phyloP scores from a whole-genome alignment of 2,888 invertebrate species.

The Nineta flava region DNA sequence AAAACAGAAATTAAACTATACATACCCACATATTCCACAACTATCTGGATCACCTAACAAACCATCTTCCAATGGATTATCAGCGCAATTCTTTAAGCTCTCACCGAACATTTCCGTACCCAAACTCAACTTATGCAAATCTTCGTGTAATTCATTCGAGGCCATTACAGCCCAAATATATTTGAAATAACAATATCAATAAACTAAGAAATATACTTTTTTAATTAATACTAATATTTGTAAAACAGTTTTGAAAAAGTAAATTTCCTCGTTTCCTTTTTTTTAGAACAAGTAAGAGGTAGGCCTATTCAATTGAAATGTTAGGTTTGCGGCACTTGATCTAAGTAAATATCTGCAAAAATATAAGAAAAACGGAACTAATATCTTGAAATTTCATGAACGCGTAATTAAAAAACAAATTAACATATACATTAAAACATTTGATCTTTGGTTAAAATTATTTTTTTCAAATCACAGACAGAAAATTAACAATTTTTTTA shows the following conservation, averaged over 20 bases:
- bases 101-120: slow-evolving; percentile 24
- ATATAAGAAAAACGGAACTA: neutral
- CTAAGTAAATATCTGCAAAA: slow-evolving; percentile 1
- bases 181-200: neutral
- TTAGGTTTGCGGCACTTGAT: slow-evolving; percentile 1
- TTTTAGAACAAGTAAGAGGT: neutral
- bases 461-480: too few relatives aligned
- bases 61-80: slow-evolving; percentile 26
- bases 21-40: slow-evolving; percentile 29
- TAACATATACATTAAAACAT: too few relatives aligned
- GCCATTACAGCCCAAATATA: slow-evolving; percentile 12
- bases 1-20: slow-evolving; percentile 4
- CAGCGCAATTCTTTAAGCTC: slow-evolving; percentile 22
- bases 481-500: too few relatives aligned
- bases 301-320: slow-evolving; percentile 2
- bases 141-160: slow-evolving; percentile 18
- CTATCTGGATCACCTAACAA: slow-evolving; percentile 27
- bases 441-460: too few relatives aligned
- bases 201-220: too few relatives aligned
- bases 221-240: too few relatives aligned
- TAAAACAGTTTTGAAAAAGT: neutral
- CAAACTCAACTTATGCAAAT: slow-evolving; percentile 23
- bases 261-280: neutral
- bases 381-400: neutral
- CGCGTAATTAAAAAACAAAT: too few relatives aligned